These are phyloP conservation scores for Drosophila parthenogenetica DNA, from an alignment of 2,888 invertebrate species.

Conservation along the genomic window DNA sequence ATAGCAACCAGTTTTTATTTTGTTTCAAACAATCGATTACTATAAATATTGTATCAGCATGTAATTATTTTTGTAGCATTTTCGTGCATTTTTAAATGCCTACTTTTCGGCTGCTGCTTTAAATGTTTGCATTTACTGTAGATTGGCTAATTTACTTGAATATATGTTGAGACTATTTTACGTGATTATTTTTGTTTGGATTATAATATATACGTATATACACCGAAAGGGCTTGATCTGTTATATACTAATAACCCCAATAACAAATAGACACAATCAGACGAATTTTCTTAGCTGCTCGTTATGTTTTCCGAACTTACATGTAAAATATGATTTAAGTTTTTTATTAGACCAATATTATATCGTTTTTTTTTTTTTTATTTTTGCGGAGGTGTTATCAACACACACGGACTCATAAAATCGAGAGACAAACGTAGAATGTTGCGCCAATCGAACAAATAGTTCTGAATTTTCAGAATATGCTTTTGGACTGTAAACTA, in stretches of 20 bases:
- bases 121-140: no score
- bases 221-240: slow-evolving; percentile 28
- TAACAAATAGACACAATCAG: slow-evolving; percentile 3
- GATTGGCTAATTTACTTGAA: no score
- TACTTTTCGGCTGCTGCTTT: neutral
- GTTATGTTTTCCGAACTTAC: slow-evolving; percentile 31
- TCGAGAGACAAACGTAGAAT: slow-evolving; percentile 23
- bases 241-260: slow-evolving; percentile 14
- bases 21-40: no score
- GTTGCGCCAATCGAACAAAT: slow-evolving; percentile 60
- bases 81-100: neutral
- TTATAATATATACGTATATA: slow-evolving; percentile 8
- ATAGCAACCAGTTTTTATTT: no score
- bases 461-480: slow-evolving; percentile 22
- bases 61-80: neutral
- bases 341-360: slow-evolving; percentile 40
- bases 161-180: no score
- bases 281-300: slow-evolving; percentile 24
- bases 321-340: slow-evolving; percentile 39
- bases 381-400: slow-evolving; percentile 50
- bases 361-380: slow-evolving; percentile 12
- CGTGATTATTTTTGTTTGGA: no score
- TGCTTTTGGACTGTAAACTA: slow-evolving; percentile 3
- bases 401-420: slow-evolving; percentile 35
- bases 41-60: neutral